Conservation (phyloP, 2,113 vertebrate genomes). For the Peromyscus californicus region DNA sequence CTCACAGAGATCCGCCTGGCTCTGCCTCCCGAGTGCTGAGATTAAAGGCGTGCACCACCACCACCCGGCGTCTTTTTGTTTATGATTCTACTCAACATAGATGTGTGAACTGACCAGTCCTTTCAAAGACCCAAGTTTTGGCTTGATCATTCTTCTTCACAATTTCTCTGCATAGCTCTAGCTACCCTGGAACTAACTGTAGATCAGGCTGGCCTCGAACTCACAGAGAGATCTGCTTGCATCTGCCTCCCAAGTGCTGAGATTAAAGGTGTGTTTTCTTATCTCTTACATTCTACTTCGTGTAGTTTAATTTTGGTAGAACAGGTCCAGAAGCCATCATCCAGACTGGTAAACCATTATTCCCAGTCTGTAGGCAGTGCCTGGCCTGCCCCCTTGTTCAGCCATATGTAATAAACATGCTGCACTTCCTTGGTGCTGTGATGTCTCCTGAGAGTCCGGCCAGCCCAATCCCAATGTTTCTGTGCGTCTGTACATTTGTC, state of each 20-base stretch:
- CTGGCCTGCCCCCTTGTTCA: background rate
- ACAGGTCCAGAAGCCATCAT: background rate
- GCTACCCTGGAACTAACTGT: background rate
- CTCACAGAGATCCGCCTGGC: too few species aligned
- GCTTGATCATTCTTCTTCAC: background rate
- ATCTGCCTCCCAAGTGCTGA: background rate
- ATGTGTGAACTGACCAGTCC: background rate
- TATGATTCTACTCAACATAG: background rate
- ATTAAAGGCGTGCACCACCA: too few species aligned
- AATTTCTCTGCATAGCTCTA: background rate
- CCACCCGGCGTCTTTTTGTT: too few species aligned
- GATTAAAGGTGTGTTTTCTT: background rate
- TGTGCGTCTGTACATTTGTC: background rate
- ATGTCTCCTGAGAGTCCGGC: background rate
- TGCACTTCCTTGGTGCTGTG: accelerated
- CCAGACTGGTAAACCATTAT: background rate
- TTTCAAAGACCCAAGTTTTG: slow-evolving; percentile 7
- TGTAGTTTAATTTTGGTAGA: background rate
- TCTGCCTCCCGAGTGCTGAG: too few species aligned
- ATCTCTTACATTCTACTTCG: background rate
- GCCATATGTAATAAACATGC: background rate
- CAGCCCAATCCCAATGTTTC: accelerated
- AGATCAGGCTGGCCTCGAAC: background rate
- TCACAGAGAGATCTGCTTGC: background rate
- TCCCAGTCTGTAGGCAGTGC: too few species aligned